phyloP scores from a whole-genome alignment of 2,888 invertebrate genomes.

The Drosophila putrida region DNA sequence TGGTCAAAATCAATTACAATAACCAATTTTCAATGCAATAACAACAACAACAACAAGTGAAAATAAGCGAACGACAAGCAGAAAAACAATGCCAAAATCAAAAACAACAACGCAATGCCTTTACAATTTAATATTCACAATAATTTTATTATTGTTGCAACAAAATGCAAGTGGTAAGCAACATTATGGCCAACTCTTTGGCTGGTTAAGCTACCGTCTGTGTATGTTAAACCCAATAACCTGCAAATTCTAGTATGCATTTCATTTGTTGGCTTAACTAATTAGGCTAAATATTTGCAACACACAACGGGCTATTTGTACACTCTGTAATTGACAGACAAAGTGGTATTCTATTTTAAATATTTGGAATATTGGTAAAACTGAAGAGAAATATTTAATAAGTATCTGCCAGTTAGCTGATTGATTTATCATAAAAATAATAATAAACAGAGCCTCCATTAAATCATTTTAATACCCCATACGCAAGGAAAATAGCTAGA shows the following conservation, averaged over 20 bases:
- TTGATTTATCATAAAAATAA: background rate
- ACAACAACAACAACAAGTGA: slow-evolving; percentile 2
- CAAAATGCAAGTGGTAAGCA: slow-evolving; percentile 63
- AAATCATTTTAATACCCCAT: slow-evolving; percentile 1
- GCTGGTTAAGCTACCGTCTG: background rate
- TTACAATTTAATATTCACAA: slow-evolving; percentile 61
- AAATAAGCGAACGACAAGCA: background rate
- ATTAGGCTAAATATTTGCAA: slow-evolving; percentile 1
- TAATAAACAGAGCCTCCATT: background rate
- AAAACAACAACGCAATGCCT: slow-evolving; percentile 35
- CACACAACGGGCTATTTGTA: background rate
- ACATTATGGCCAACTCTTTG: slow-evolving; percentile 1
- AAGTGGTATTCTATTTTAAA: background rate
- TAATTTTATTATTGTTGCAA: slow-evolving; percentile 60
- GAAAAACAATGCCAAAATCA: slow-evolving; percentile 59
- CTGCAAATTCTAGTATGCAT: slow-evolving; percentile 2
- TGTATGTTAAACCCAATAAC: slow-evolving; percentile 9
- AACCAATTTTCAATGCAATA: slow-evolving; percentile 36
- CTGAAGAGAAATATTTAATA: background rate
- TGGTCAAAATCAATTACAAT: slow-evolving; percentile 48
- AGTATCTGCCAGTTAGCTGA: slow-evolving; percentile 2
- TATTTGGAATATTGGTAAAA: background rate
- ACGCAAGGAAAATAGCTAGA: background rate
- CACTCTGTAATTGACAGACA: background rate
- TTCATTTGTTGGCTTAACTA: slow-evolving; percentile 5